Conservation (phyloP, 2,113 vertebrate genomes). For the Rattus rattus region DNA sequence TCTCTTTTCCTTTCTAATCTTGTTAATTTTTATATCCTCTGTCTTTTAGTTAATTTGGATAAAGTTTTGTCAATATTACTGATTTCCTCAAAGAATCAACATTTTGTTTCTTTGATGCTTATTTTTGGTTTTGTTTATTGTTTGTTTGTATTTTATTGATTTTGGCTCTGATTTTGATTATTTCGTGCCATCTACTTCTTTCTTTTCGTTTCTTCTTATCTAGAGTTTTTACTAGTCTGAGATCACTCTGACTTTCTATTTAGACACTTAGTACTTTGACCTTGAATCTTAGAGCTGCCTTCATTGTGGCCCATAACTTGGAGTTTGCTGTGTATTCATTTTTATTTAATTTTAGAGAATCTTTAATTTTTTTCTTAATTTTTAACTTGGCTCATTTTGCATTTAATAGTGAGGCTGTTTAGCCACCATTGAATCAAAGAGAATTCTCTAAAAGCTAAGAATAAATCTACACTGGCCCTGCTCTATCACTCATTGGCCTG, state of each 20-base stretch:
- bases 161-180: neutral
- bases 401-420: neutral
- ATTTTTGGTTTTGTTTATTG: neutral
- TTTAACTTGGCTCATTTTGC: neutral
- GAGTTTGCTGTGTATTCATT: neutral
- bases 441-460: neutral
- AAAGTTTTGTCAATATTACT: neutral
- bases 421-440: neutral
- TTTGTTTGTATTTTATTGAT: neutral
- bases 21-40: neutral
- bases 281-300: neutral
- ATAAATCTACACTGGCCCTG: neutral
- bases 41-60: neutral
- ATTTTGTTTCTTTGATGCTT: neutral
- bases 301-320: neutral
- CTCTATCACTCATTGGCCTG: neutral
- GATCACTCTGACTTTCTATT: neutral
- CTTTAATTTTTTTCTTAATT: neutral
- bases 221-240: neutral
- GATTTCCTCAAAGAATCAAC: neutral
- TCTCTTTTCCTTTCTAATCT: neutral
- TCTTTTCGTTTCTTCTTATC: neutral
- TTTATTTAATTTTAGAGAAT: neutral
- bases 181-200: neutral
- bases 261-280: neutral